Base-by-base conservation (phyloP, 1,140 invertebrate species). In the Euura saliciscinereae region DNA sequence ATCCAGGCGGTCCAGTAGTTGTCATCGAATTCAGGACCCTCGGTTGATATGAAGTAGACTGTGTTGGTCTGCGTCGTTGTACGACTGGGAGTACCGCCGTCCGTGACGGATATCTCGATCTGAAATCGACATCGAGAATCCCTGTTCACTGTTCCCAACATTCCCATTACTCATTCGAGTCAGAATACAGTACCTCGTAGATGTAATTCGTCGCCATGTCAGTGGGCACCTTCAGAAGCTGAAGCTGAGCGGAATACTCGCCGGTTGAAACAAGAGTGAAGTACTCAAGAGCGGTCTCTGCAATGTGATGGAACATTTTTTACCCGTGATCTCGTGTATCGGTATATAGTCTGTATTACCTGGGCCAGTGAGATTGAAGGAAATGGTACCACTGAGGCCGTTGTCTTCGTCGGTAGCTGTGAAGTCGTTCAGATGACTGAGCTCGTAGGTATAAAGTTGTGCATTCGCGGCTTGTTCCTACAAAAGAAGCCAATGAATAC, bases 341-440 rank as follows among this genome's bases (percentile, higher is more conserved):
- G 51, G 28, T 28, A 28, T 28, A 28, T 28, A 72, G 45, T 44
- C 65, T 44, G 4, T 67, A 75, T 72, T 59, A 87, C 85, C 81
- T 69, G 84, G 73, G 10, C 86, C 85, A 4, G 73, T 68, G 43
- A 89, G 73, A 11, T 80, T 73, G 72, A 88, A 89, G 8, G 79
- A 83, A 11, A 89, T 86, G 2, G 69, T 65, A 11, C 89, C 89
- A 43, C 88, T 88, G 44, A 87, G 74, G 0, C 88, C 80, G 0
- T 85, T 86, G 71, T 89, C 89, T 44, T 85, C 79, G 70, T 89
- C 88, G 0, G 81, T 84, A 2, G 88, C 88, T 1, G 72, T 51
- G 4, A 89, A 77, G 5, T 82, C 78, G 6, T 82, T 75, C 44
- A 84, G 72, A 7, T 46, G 46, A 46, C 73, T 73, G 7, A 71